These are phyloP conservation scores for Coptodon bakossiorum DNA, from an alignment of 2,113 vertebrate genomes.

Conservation along the genomic window DNA sequence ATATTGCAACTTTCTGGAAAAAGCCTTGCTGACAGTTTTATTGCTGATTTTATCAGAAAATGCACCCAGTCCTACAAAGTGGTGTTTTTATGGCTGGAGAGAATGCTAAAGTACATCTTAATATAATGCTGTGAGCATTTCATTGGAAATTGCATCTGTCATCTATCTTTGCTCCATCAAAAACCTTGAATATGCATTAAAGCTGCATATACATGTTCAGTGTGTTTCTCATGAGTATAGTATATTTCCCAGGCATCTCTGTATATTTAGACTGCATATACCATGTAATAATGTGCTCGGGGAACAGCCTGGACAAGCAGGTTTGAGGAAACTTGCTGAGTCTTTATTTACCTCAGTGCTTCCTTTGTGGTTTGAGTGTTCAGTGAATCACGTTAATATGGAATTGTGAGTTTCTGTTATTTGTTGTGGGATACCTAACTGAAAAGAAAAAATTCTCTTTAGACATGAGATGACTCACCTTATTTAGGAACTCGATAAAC, in stretches of 20 bases:
- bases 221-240: neutral
- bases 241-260: neutral
- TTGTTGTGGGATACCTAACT: neutral
- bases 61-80: neutral
- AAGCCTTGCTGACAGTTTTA: neutral
- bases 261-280: neutral
- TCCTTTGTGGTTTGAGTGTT: neutral
- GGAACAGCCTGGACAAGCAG: neutral
- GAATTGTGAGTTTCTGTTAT: neutral
- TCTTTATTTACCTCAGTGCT: neutral
- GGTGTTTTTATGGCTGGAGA: neutral
- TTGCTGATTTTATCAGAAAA: neutral
- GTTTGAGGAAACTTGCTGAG: neutral
- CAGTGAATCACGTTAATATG: neutral
- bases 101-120: neutral
- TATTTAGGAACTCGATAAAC: neutral
- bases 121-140: neutral
- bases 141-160: neutral
- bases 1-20: neutral
- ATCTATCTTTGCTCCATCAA: neutral
- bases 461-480: neutral
- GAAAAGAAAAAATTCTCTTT: neutral
- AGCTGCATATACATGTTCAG: neutral
- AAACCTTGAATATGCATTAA: neutral
- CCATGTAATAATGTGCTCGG: neutral